Evolutionary conservation across 2,888 invertebrate species (phyloP).

Genomic region (Drosophila austrosaltans): DNA sequence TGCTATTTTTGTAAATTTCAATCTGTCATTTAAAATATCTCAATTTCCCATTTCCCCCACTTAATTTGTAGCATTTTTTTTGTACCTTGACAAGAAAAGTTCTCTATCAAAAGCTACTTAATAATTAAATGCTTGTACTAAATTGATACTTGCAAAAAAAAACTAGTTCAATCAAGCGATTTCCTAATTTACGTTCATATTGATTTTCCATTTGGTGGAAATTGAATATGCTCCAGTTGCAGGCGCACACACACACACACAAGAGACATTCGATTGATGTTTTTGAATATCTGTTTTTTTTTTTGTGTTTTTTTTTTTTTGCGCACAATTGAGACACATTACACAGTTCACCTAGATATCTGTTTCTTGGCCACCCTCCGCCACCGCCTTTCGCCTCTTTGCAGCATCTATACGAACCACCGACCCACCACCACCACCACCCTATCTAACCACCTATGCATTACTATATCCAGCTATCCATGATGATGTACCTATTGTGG

Average conservation of each 20-base stretch:
- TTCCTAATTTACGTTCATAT: slow-evolving; percentile 56
- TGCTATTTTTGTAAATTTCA: slow-evolving; percentile 19
- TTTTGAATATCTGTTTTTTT: slow-evolving; percentile 49
- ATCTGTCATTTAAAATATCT: background rate
- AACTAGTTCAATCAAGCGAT: slow-evolving; percentile 52
- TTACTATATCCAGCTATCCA: slow-evolving; percentile 5
- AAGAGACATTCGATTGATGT: slow-evolving; percentile 61
- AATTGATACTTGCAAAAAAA: slow-evolving; percentile 22
- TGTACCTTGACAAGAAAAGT: background rate
- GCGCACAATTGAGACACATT: slow-evolving; percentile 70
- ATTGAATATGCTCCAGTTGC: slow-evolving; percentile 15
- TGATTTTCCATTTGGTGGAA: slow-evolving; percentile 50
- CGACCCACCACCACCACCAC: background rate
- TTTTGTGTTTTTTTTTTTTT: slow-evolving; percentile 34
- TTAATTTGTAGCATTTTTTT: background rate
- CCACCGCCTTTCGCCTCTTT: slow-evolving; percentile 37
- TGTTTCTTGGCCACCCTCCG: background rate
- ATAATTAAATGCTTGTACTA: slow-evolving; percentile 24
- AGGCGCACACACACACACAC: slow-evolving; percentile 9
- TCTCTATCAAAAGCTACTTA: background rate
- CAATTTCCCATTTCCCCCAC: slow-evolving; percentile 31
- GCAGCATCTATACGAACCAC: background rate
- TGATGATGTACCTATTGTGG: slow-evolving; percentile 42
- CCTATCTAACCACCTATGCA: slow-evolving; percentile 24
- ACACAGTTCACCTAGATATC: slow-evolving; percentile 71